These are phyloP conservation scores for Drosophila sproati DNA, from an alignment of 1,140 invertebrate genomes.

Conservation along the genomic window DNA sequence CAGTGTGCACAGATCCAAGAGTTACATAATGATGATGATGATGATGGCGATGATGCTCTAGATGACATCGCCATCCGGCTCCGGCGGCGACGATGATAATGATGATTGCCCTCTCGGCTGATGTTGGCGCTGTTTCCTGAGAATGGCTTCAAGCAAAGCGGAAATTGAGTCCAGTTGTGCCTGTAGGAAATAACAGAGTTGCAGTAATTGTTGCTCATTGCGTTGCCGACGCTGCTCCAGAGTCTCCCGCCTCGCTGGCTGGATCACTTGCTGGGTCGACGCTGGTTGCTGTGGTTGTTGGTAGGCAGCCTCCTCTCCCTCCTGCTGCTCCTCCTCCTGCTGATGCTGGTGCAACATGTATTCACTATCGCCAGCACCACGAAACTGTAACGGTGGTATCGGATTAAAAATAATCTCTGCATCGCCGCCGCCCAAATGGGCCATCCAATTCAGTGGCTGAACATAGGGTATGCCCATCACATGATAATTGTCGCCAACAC, in stretches of 20 bases:
- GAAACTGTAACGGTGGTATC: conserved; percentile 12
- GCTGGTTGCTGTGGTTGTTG: neutral
- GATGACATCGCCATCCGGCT: conserved; percentile 44
- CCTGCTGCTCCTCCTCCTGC: neutral
- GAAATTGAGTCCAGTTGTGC: conserved; percentile 29
- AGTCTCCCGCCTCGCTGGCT: conserved; percentile 25
- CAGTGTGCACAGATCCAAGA: too few species aligned
- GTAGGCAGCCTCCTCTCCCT: too few species aligned
- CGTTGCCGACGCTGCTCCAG: conserved; percentile 35
- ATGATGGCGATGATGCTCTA: neutral
- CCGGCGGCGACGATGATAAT: conserved; percentile 12
- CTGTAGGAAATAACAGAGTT: conserved; percentile 39
- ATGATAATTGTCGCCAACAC: conserved; percentile 26
- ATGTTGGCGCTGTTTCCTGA: conserved; percentile 8
- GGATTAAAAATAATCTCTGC: conserved; percentile 27
- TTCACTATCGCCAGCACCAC: conserved; percentile 33
- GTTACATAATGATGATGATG: too few species aligned
- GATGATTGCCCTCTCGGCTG: neutral
- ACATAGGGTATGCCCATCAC: conserved; percentile 36
- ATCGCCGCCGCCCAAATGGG: conserved; percentile 49
- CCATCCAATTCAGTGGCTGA: conserved; percentile 17
- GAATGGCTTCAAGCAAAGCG: conserved; percentile 31
- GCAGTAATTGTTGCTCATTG: conserved; percentile 27
- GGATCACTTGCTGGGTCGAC: conserved; percentile 19
- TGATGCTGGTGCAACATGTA: neutral